Base-by-base conservation (phyloP, 2,797 vertebrate species). In the Rachycentron canadum region DNA sequence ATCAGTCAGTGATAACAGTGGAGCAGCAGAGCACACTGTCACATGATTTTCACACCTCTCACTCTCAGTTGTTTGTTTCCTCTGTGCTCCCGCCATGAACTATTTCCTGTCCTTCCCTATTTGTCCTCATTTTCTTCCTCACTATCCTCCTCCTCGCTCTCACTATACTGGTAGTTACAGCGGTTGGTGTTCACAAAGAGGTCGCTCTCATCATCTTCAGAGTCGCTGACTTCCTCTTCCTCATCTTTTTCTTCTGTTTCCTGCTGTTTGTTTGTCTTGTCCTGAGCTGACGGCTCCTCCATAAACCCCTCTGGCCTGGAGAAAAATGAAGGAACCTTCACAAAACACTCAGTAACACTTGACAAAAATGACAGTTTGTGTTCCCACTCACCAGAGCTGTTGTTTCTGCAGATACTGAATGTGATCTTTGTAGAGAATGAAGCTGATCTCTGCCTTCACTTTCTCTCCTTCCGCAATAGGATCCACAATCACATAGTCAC, bases 391-490 rank as follows among this genome's bases (percentile, higher is more conserved):
- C 97, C 97, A 98, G 43, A 93, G 85, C 5, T 96, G 93, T 3
- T 95, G 90, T 82, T 96, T 95, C 67, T 96, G 94, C 63, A 98
- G 93, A 50, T 96, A 70, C 41, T 94, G 94, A 56, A 98, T 95
- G 11, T 98, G 95, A 86, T 97, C 96, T 85, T 96, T 97, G 90
- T 97, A 96, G 17, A 98, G 95, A 78, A 98, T 97, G 38, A 95
- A 95, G 74, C 83, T 93, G 83, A 98, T 98, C 89, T 98, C 97
- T 2, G 96, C 97, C 86, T 97, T 98, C 73, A 98, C 97, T 61
- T 98, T 98, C 76, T 96, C 97, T 60, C 97, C 97, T 85, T 98
- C 97, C 65, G 96, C 96, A 28, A 98, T 98, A 3, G 97, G 97
- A 84, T 98, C 97, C 65, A 98, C 96, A 4, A 98, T 96, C 79